Evolutionary conservation across 2,797 vertebrate species (phyloP).

Genomic region (Knipowitschia caucasica): DNA sequence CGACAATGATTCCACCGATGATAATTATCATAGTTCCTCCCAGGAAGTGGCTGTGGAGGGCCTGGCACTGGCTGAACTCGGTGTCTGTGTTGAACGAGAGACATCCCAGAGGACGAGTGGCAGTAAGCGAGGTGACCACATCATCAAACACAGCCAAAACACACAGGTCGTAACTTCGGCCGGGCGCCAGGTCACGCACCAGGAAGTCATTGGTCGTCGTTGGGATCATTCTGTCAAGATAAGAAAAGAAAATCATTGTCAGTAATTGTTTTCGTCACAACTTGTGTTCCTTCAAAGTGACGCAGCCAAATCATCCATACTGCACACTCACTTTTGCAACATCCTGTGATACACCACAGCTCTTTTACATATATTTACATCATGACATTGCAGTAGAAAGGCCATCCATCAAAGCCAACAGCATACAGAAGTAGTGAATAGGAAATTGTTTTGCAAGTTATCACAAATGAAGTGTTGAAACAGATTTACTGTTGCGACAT

Average conservation of each 20-base stretch:
- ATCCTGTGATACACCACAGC: not conserved
- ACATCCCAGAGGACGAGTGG: slow-evolving; percentile 85
- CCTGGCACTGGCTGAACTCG: slow-evolving; percentile 82
- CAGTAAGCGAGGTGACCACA: slow-evolving; percentile 82
- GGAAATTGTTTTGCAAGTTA: not conserved
- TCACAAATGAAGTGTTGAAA: not conserved
- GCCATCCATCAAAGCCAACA: not conserved
- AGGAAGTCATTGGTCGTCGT: slow-evolving; percentile 86
- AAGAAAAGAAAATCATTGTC: slow-evolving; percentile 17
- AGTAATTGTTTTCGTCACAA: not conserved
- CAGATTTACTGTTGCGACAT: not conserved
- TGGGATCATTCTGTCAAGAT: slow-evolving; percentile 83
- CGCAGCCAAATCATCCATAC: not conserved
- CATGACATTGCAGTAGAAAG: not conserved
- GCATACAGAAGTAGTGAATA: not conserved
- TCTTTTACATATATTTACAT: not conserved
- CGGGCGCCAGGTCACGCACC: slow-evolving; percentile 83
- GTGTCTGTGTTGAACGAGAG: slow-evolving; percentile 85
- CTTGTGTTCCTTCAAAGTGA: not conserved
- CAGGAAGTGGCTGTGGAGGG: slow-evolving; percentile 85
- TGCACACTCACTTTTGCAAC: too few relatives aligned
- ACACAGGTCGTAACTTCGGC: slow-evolving; percentile 84
- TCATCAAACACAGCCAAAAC: slow-evolving; percentile 87
- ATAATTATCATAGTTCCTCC: slow-evolving; percentile 95
- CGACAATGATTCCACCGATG: slow-evolving; percentile 94